Conservation (phyloP, 2,113 vertebrate species). For the Mustelus asterias region DNA sequence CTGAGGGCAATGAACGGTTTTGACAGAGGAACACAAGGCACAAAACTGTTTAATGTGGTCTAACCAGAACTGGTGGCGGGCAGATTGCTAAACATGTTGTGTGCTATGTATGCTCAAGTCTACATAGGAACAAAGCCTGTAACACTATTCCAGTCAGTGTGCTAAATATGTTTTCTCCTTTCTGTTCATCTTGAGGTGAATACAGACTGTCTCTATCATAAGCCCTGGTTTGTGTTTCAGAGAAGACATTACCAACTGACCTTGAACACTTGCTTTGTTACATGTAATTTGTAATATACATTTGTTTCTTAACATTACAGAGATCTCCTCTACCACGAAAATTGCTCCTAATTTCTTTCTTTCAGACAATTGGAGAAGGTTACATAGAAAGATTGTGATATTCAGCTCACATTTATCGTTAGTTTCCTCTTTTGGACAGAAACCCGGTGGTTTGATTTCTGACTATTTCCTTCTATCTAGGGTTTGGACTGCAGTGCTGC, state of each 20-base stretch:
- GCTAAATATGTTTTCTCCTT: not conserved
- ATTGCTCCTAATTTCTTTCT: not conserved
- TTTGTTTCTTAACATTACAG: not conserved
- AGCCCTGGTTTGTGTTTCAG: not conserved
- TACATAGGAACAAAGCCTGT: not conserved
- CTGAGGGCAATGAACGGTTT: not conserved
- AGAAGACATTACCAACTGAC: not conserved
- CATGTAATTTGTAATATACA: not conserved
- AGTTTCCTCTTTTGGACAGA: not conserved
- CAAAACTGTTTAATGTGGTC: not conserved
- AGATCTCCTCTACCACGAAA: not conserved
- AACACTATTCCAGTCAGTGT: not conserved
- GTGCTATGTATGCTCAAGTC: not conserved
- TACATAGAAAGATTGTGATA: not conserved
- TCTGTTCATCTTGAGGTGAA: not conserved
- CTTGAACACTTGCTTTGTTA: not conserved
- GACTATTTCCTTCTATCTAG: not conserved
- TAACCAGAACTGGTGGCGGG: not conserved
- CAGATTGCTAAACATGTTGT: not conserved
- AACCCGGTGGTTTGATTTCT: not conserved
- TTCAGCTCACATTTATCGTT: not conserved
- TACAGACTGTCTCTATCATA: not conserved
- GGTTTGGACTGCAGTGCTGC: not conserved
- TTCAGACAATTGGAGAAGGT: not conserved
- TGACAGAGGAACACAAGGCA: not conserved